Evolutionary conservation across 2,113 vertebrate species (phyloP).

Genomic region (Apteryx owenii): DNA sequence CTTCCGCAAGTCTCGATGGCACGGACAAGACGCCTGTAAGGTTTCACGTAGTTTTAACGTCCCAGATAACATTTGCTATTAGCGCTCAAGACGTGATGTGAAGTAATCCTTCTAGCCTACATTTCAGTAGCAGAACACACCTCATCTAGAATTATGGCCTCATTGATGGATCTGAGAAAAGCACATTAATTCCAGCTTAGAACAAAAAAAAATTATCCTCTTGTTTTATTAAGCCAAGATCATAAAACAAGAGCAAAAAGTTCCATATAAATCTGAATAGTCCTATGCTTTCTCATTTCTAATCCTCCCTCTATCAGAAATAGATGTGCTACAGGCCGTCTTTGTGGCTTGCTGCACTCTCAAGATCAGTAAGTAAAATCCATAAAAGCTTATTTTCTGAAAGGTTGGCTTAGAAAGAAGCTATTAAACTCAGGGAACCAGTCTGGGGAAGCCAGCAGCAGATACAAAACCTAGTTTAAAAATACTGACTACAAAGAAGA

Average conservation of each 20-base stretch:
- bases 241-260: not conserved
- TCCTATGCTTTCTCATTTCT: not conserved
- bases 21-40: not conserved
- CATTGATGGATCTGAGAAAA: not conserved
- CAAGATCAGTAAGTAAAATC: not conserved
- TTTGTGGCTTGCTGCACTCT: not conserved
- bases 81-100: not conserved
- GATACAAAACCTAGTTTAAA: not conserved
- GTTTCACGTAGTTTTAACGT: not conserved
- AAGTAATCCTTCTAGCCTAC: not conserved
- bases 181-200: not conserved
- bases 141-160: not conserved
- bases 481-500: not conserved
- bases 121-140: not conserved
- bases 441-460: not conserved
- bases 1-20: not conserved
- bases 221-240: not conserved
- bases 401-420: not conserved
- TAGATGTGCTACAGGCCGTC: not conserved
- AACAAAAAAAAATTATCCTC: not conserved
- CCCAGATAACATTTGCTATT: not conserved
- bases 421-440: not conserved
- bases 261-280: not conserved
- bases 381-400: not conserved
- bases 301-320: not conserved